Percentiles rank a stretch among this genome's conserved stretches.
Conservation (phyloP, 2,113 vertebrate species). For the Anhinga rufa region DNA sequence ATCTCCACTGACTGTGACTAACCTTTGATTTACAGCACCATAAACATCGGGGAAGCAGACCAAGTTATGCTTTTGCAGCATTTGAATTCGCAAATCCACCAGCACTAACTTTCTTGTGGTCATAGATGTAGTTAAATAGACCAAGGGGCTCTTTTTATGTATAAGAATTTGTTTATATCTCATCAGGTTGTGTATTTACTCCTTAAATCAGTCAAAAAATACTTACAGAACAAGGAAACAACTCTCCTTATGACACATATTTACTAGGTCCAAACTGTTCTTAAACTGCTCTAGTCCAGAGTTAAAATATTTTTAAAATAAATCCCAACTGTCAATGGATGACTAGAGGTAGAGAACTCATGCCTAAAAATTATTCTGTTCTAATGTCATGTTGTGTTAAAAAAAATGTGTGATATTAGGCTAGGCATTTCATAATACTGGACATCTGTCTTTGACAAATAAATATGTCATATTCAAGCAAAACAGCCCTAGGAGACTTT, state of each 20-base stretch:
- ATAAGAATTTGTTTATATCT: background rate
- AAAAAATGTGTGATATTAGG: background rate
- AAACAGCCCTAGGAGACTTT: background rate
- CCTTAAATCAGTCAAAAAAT: background rate
- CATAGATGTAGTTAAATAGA: background rate
- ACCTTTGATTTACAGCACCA: background rate
- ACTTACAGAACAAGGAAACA: background rate
- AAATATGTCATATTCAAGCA: background rate
- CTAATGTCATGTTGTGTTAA: background rate
- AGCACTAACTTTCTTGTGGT: background rate
- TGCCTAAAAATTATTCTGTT: background rate
- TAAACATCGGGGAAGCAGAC: background rate
- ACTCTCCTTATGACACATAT: background rate
- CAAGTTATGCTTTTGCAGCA: background rate
- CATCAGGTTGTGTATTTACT: background rate
- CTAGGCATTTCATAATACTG: background rate
- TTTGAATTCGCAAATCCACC: background rate
- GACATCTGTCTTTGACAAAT: conserved; percentile 4
- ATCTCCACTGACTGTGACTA: background rate
- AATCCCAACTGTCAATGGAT: background rate
- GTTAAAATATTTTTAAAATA: background rate
- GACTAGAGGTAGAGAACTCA: background rate
- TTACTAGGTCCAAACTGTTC: background rate
- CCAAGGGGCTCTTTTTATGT: background rate
- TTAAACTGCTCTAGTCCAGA: background rate